Evolutionary conservation across 2,113 vertebrate genomes (phyloP), one percentile per base, ranked within the genome.

Genomic region (Larimichthys polyactis): DNA sequence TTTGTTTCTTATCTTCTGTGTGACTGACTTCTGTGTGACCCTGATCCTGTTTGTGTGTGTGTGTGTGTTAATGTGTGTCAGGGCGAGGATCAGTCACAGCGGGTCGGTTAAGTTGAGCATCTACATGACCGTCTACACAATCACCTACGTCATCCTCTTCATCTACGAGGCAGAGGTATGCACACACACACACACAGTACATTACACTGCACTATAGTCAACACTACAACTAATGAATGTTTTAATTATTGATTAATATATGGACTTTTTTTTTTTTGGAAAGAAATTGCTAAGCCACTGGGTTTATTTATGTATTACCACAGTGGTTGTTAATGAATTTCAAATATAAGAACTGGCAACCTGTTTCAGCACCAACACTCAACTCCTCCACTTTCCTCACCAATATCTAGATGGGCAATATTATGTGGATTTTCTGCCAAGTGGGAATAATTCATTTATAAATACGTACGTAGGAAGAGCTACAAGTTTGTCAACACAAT

Each of bases 101-200:
- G 97, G 97, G 7, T 97, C 97, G 0, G 94, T 98, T 63, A 98
- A 98, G 93, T 71, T 98, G 83, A 97, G 96, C 14, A 96, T 98
- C 89, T 98, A 98, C 92, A 98, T 98, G 97, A 98, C 97, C 0
- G 92, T 98, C 75, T 98, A 98, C 94, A 97, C 97, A 20, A 96
- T 97, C 81, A 97, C 97, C 66, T 97, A 98, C 2, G 94, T 97
- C 78, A 96, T 96, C 71, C 96, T 98, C 75, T 97, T 98, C 89
- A 97, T 97, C 93, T 97, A 98, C 2, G 97, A 98, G 90, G 97
- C 96, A 0, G 95, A 98, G 95, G 97, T 97, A 93, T 63, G 11
- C 29, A 29, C 24, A 52, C 54, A 43, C 40, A 65, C n/a, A 54
- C 68, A 40, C n/a, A 54, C 24, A 64, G 32, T 17, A 29, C 60